These are phyloP conservation scores for Podarcis muralis DNA, from an alignment of 2,113 vertebrate genomes.

Conservation along the genomic window DNA sequence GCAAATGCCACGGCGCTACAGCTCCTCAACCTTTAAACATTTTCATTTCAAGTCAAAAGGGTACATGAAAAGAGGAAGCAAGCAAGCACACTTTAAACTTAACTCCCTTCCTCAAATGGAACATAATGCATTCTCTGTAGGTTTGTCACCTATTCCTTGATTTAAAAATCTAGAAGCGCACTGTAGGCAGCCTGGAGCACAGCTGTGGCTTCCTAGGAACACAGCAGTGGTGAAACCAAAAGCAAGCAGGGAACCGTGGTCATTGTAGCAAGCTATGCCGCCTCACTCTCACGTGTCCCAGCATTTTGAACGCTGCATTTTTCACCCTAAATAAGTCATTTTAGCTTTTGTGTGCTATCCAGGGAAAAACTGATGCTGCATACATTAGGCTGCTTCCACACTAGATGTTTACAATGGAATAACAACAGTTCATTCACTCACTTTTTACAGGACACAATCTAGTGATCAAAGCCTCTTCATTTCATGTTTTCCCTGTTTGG, in stretches of 20 bases:
- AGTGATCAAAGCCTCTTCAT: too few species aligned
- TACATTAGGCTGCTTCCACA: not conserved
- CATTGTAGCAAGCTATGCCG: not conserved
- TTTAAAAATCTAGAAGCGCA: not conserved
- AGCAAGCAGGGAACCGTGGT: not conserved
- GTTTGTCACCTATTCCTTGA: not conserved
- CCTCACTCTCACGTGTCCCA: not conserved
- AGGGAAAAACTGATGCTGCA: not conserved
- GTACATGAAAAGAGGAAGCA: not conserved
- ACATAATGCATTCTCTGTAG: not conserved
- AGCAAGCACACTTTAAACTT: not conserved
- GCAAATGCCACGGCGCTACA: not conserved
- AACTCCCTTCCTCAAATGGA: not conserved
- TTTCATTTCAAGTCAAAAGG: not conserved
- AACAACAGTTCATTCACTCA: too few species aligned
- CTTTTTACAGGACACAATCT: too few species aligned
- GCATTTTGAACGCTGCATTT: not conserved
- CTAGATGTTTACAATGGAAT: too few species aligned
- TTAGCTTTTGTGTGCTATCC: not conserved
- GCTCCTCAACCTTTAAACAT: not conserved
- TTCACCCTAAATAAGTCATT: not conserved
- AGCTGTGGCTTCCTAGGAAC: conserved; percentile 10
- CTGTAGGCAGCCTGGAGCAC: not conserved
- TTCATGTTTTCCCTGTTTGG: too few species aligned
- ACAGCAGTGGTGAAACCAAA: not conserved